These are phyloP conservation scores for Okamejei kenojei DNA, from an alignment of 2,797 vertebrate genomes.

Conservation along the genomic window DNA sequence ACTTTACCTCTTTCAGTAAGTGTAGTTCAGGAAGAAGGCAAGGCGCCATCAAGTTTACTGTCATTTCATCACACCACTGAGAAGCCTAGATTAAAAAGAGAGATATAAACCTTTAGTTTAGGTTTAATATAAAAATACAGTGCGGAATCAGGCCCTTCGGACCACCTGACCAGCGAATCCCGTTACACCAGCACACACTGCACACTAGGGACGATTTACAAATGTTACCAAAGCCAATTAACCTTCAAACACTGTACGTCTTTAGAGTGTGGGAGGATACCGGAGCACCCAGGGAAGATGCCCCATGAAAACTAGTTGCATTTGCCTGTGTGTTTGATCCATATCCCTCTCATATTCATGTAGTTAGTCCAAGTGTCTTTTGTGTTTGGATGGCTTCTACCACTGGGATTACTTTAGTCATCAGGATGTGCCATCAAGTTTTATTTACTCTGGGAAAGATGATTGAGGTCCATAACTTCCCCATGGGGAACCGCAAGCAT, in stretches of 20 bases:
- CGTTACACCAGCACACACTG: too few species aligned
- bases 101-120: neutral
- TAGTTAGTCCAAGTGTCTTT: neutral
- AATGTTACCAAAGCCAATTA: too few species aligned
- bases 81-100: conserved; percentile 66
- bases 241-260: neutral
- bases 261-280: too few species aligned
- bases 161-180: too few species aligned
- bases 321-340: too few species aligned
- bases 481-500: neutral
- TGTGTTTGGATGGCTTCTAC: neutral
- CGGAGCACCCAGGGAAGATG: too few species aligned
- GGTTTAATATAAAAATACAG: too few species aligned
- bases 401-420: neutral
- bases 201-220: too few species aligned
- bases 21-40: conserved; percentile 89
- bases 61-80: conserved; percentile 87
- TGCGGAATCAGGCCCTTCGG: neutral
- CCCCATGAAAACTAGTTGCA: too few species aligned
- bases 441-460: neutral
- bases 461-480: neutral
- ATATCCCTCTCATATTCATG: too few species aligned
- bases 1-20: conserved; percentile 79
- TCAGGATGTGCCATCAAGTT: neutral
- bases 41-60: conserved; percentile 90